Base-by-base conservation (phyloP, 2,113 vertebrate species). In the Entelurus aequoreus region DNA sequence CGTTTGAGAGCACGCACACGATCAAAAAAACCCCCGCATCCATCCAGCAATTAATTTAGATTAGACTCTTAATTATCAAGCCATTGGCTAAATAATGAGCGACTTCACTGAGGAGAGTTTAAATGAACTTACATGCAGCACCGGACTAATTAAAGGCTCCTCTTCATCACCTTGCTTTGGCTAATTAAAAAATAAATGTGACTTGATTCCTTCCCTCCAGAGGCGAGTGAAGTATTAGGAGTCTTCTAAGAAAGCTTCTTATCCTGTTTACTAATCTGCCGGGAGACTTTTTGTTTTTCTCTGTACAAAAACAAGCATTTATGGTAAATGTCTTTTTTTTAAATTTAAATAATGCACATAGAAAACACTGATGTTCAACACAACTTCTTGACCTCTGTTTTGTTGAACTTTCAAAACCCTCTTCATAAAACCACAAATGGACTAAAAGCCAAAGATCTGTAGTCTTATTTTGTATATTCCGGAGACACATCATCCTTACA, bases 21-120 rank as follows among this genome's bases (percentile, higher is more conserved):
- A 92, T 92, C 90, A 93, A 94, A 93, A 92, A 93, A 92, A 28
- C 1, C 1, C 28, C 28, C 28, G 28, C 28, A 28, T 28, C 4
- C 91, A 89, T 72, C 93, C 89, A 93, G 95, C 95, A 94, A 95
- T 97, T 95, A 94, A 97, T 95, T 94, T 94, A 94, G 94, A 98
- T 95, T 95, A 86, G 94, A 95, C 94, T 94, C 91, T 96, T 96
- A 98, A 97, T 97, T 97, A 98, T 95, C 95, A 95, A 91, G 92
- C 95, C 94, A 97, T 96, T 93, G 91, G 94, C 82, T 82, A 84
- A 82, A 94, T 98, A 97, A 98, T 94, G 94, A 93, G 94, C 93
- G 92, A 94, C 93, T 95, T 95, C 94, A 95, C 97, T 95, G 95
- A 71, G 94, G 94, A 95, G 95, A 92, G 94, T 97, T 97, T 96